A percentile compares a stretch with the other conserved stretches of the same genome.
Evolutionary conservation across 2,113 vertebrate species (phyloP).

Genomic region (Odontophorus gujanensis): DNA sequence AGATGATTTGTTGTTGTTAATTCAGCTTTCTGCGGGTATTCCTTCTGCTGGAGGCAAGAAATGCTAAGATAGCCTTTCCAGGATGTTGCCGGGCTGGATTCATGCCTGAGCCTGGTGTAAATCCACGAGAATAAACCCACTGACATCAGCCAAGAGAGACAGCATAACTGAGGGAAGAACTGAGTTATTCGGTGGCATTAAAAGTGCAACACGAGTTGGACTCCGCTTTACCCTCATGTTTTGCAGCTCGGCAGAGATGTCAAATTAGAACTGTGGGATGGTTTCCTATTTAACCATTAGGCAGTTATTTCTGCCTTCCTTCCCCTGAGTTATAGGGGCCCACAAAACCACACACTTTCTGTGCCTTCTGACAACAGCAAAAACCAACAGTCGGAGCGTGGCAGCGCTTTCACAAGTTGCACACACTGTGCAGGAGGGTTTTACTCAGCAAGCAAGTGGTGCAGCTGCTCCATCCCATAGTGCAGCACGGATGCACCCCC

Average conservation of each 20-base stretch:
- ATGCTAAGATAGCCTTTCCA: neutral
- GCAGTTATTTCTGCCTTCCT: neutral
- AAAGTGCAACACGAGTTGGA: neutral
- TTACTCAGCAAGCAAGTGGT: neutral
- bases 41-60: neutral
- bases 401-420: neutral
- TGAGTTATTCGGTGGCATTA: neutral
- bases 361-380: neutral
- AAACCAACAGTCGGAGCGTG: fast-evolving
- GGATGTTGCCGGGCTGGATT: neutral
- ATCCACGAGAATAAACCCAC: neutral
- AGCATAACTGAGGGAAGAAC: neutral
- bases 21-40: neutral
- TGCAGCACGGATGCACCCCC: neutral
- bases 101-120: neutral
- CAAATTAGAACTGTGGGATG: neutral
- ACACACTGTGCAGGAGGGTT: neutral
- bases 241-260: neutral
- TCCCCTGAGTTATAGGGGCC: neutral
- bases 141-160: neutral
- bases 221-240: neutral
- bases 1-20: neutral
- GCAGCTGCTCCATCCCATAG: neutral
- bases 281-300: neutral
- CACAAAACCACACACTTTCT: neutral